Base-by-base conservation (phyloP, 2,113 vertebrate genomes). In the Melierax canorus region DNA sequence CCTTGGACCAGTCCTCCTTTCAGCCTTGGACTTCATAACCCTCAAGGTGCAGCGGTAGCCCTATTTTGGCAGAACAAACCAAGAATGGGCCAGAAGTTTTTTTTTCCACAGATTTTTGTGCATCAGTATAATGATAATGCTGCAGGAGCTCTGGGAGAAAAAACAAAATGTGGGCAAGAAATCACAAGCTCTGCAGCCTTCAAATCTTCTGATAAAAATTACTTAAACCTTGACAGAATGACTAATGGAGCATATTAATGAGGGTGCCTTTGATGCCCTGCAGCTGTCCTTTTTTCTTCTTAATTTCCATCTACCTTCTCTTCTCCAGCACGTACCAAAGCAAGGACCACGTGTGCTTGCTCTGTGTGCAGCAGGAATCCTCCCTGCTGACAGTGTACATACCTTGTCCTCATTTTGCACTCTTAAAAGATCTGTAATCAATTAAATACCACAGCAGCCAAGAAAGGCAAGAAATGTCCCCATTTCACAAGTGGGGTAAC, bases 211-310 rank as follows among this genome's bases (percentile, higher is more conserved):
- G 73, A 67, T n/a, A 68, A 91, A 89, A 88, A 64, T 45, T 16
- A 69, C 21, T 53, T 86, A 78, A 92, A 82, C 71, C 55, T 84
- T 92, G 86, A 58, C 29, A 76, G 62, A 87, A 82, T 58, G 62
- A 79, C 43, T 76, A 79, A 46, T 15, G 6, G 1, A 62, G 73
- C 36, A 24, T 84, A 51, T 88, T 79, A 92, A 89, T 72, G 66
- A 91, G 58, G 41, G 26, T 87, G 73, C 69, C 20, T 73, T 59
- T 43, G 45, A 80, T 94, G 73, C 80, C 84, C 69, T 73, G 48
- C 20, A 94, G 89, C 74, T 91, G 27, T 94, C 80, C 72, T 76
- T 91, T 89, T 66, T 68, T 8, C 24, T 59, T 76, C 46, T 75
- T 68, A 34, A 66, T 85, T 94, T 87, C 95, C 78, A 87, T 74